Evolutionary conservation across 1,140 invertebrate species (phyloP).

Genomic region (fruit fly (Drosophila melanogaster)): Release_6_plus_ISO1_MT NT_033777.3:11696501-11697000

Average conservation of each 20-base stretch:
- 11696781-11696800: conserved; percentile 92
- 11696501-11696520: too few relatives aligned
- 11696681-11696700: neutral
- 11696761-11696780: conserved; percentile 16
- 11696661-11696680: neutral
- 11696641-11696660: conserved; percentile 3
- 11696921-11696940: conserved; percentile 90
- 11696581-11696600: neutral
- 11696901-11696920: conserved; percentile 90
- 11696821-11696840: conserved; percentile 88
- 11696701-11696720: neutral
- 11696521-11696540: neutral
- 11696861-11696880: conserved; percentile 86
- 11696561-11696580: neutral
- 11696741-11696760: conserved; percentile 18
- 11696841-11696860: conserved; percentile 18
- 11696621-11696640: conserved; percentile 8
- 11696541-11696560: neutral
- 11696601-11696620: neutral
- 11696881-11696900: conserved; percentile 96
- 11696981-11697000: conserved; percentile 34
- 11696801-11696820: conserved; percentile 92
- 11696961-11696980: conserved; percentile 12
- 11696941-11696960: conserved; percentile 86
- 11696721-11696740: conserved; percentile 5